These are phyloP conservation scores for Podarcis siculus DNA, from an alignment of 2,797 vertebrate species.

Conservation along the genomic window DNA sequence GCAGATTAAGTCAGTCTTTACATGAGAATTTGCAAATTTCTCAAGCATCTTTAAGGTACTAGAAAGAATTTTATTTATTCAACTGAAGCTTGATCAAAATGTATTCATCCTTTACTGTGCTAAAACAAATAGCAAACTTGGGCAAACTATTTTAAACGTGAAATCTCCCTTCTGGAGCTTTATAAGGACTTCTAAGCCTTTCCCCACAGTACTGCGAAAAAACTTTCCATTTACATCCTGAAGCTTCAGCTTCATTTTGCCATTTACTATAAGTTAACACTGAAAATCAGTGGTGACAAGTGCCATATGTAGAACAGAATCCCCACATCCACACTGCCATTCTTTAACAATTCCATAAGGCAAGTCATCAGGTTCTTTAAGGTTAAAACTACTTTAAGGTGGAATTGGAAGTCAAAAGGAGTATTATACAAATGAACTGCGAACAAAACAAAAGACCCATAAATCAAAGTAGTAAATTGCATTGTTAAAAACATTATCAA, in stretches of 20 bases:
- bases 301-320: not conserved
- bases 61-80: not conserved
- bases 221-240: not conserved
- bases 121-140: not conserved
- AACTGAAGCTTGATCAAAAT: not conserved
- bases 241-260: not conserved
- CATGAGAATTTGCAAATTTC: not conserved
- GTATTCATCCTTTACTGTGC: not conserved
- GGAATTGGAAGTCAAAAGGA: not conserved
- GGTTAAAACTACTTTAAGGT: not conserved
- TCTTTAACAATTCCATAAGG: not conserved
- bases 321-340: not conserved
- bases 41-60: not conserved
- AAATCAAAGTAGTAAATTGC: constrained; percentile 12
- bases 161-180: not conserved
- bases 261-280: constrained; percentile 4
- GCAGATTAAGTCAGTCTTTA: not conserved
- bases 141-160: not conserved
- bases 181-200: not conserved
- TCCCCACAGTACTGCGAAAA: not conserved
- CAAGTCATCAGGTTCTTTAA: not conserved
- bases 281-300: not conserved
- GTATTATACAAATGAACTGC: not conserved
- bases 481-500: constrained; percentile 1
- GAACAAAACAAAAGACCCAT: not conserved